Base-by-base conservation (phyloP, 1,140 invertebrate species). In the Apis cerana region DNA sequence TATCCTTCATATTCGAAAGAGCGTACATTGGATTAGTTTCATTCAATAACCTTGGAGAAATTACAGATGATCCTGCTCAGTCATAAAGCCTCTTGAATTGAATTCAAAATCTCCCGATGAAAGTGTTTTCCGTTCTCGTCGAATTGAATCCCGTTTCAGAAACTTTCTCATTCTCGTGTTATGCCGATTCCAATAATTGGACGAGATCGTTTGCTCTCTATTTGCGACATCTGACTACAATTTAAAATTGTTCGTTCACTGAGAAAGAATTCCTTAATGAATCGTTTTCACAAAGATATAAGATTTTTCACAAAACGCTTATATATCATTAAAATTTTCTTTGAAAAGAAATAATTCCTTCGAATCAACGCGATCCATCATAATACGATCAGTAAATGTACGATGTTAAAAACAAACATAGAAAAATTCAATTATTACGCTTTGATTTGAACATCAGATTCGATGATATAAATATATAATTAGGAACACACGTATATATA, bases 101-200 rank as follows among this genome's bases (percentile, higher is more conserved):
- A 80, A 80, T 64, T 74, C 50, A 21, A 74, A 64, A 64, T 74
- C 50, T 80, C 33, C 69, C 27, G 48, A 74, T 56, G 54, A 74
- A 33, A 74, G 15, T 72, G 58, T 54, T 62, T 80, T 80, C 52
- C 54, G 33, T 50, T 58, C 64, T 21, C 33, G 7, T 48, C 52
- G 23, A 52, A 80, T 80, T 50, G 68, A 80, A 80, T 54, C 48
- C 21, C 23, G 59, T 23, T 62, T 13, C 69, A 54, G 23, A 80
- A 74, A 80, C 69, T 80, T 62, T 27, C 59, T 71, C 67, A 52
- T 52, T 62, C 58, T 71, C 67, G 27, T 62, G 58, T 71, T 43
- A 62, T 48, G 43, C 19, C 77, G 33, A 68, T 61, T 71, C 77
- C 48, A 21, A 79, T 62, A 79, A 79, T 61, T 71, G 67, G 56